Conservation (phyloP, 2,797 vertebrate genomes). For the Enteromius treurensis region DNA sequence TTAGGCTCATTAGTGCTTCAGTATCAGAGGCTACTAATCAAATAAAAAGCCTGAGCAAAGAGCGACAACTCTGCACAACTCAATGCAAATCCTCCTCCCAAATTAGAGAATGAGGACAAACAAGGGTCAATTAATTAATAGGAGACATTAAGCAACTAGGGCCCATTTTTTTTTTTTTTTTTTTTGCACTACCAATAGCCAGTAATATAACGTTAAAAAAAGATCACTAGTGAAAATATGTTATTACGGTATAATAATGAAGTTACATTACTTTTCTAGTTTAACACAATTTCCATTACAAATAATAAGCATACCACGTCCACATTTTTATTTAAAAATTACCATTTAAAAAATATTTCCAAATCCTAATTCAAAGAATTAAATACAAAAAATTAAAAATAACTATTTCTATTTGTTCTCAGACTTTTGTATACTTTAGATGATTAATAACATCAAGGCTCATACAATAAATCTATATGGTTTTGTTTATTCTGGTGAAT, state of each 20-base stretch:
- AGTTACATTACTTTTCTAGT: not conserved
- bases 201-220: not conserved
- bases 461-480: not conserved
- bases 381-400: not conserved
- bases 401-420: not conserved
- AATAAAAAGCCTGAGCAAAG: slow-evolving; percentile 53
- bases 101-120: not conserved
- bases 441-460: not conserved
- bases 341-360: not conserved
- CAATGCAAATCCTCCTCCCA: slow-evolving; percentile 67
- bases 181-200: not conserved
- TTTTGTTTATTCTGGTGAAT: not conserved
- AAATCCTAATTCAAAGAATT: not conserved
- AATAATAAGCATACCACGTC: not conserved
- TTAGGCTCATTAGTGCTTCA: slow-evolving; percentile 30
- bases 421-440: not conserved
- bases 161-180: not conserved
- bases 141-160: not conserved
- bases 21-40: slow-evolving; percentile 66
- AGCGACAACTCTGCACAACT: no score
- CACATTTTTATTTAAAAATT: not conserved
- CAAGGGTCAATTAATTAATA: not conserved
- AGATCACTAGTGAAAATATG: not conserved
- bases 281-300: not conserved
- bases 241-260: not conserved